Evolutionary conservation across 92 coral and sea anemone genomes (phyloP), one percentile per base, ranked within the genome.

Genomic region (Muricea muricata): DNA sequence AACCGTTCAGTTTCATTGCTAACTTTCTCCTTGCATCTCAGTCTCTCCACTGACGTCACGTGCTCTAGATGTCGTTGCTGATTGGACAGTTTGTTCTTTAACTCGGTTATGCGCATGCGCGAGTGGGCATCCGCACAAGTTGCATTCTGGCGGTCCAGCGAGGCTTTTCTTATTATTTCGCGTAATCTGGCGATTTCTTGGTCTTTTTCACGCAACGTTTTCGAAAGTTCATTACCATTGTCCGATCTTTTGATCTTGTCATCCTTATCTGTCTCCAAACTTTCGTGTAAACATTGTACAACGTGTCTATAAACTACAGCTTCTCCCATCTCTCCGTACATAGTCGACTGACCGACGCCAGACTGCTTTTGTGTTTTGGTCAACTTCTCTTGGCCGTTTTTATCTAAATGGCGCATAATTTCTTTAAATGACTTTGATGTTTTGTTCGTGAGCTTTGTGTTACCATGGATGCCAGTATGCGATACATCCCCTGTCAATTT

Each of bases 1-100:
- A 93, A 69, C 29, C 86, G 86, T 47, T 93, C 98, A 26, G 99
- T 97, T 87, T 94, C 99, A 50, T 87, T 74, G 45, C 94, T 91
- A 63, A 97, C 83, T 56, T 84, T 85, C 14, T 97, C 95, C 69
- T 94, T 97, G 63, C 93, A 92, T 42, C 88, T 93, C 46, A 93
- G 65, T 83, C 87, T 86, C 82, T 93, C 99, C 56, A 93, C 86
- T 42, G 85, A 77, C 30, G 89, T 92, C 40, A 87, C 78, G 25
- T 92, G 90, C 57, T 63, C 79, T 18, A 97, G 89, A 60, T 93
- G 86, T 3, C 89, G 86, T 6, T 78, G 88, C 55, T 91, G 91
- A 60, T 65, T 75, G 79, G 91, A 83, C 29, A 97, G 91, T 84
- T 87, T 97, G 5, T 89, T 81, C 81, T 87, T 97, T 63, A 97